phyloP scores from a whole-genome alignment of 2,797 vertebrate genomes.

The Malurus splendens region DNA sequence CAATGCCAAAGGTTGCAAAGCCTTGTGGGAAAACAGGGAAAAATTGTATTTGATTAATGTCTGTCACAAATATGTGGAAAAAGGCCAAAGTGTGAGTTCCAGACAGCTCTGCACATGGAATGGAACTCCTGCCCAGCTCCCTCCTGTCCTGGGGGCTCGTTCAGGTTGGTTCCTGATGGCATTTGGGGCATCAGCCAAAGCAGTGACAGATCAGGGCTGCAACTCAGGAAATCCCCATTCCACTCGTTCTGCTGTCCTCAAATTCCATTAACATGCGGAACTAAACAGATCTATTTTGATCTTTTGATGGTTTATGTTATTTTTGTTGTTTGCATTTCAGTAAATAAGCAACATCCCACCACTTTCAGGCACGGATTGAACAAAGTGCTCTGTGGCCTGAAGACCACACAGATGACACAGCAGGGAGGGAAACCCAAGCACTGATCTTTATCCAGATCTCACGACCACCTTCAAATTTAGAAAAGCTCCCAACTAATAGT shows the following conservation, averaged over 20 bases:
- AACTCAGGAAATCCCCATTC: neutral
- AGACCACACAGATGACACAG: neutral
- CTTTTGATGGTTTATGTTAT: neutral
- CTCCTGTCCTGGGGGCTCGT: rapidly evolving
- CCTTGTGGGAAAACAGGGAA: neutral
- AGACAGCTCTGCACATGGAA: too few species aligned
- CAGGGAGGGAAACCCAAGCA: neutral
- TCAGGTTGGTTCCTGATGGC: neutral
- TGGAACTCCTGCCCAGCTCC: neutral
- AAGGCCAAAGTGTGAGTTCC: neutral
- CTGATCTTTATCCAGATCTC: neutral
- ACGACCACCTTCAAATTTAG: neutral
- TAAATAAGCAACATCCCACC: neutral
- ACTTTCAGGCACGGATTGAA: neutral
- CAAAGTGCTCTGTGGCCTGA: neutral
- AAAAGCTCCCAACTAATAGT: neutral
- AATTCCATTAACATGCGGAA: neutral
- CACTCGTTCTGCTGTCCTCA: neutral
- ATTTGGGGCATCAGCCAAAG: neutral
- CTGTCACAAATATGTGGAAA: neutral
- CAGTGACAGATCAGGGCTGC: neutral
- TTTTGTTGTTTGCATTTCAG: neutral
- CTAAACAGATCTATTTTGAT: neutral
- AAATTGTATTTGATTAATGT: neutral
- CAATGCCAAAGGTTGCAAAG: neutral